Evolutionary conservation across 2,797 vertebrate genomes (phyloP).

Genomic region (Tokudaia tokunoshimensis): DNA sequence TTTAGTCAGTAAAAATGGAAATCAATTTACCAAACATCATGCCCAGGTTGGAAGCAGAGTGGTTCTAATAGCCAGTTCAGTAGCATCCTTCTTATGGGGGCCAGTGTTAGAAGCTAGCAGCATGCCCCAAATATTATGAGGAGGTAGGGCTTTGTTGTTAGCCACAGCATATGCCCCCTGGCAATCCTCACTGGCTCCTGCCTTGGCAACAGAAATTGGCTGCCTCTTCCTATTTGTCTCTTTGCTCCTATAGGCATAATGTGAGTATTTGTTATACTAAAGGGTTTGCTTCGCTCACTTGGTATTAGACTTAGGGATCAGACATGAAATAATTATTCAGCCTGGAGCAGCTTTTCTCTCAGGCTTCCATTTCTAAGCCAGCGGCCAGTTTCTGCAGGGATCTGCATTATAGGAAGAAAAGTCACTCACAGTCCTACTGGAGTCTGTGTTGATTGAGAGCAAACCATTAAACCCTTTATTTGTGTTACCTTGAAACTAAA

Average conservation of each 20-base stretch:
- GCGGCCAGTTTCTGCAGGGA: slow-evolving; percentile 46
- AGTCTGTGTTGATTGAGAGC: slow-evolving; percentile 19
- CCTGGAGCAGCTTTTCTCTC: slow-evolving; percentile 69
- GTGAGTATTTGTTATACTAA: slow-evolving; percentile 76
- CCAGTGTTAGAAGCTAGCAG: slow-evolving; percentile 30
- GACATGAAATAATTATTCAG: slow-evolving; percentile 67
- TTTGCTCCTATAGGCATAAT: slow-evolving; percentile 41
- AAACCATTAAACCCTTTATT: slow-evolving; percentile 30
- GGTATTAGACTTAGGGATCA: slow-evolving; percentile 75
- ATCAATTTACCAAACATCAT: slow-evolving; percentile 79
- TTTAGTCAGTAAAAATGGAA: slow-evolving; percentile 79
- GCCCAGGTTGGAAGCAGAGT: slow-evolving; percentile 64
- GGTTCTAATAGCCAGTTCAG: slow-evolving; percentile 55
- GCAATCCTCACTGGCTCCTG: slow-evolving; percentile 62
- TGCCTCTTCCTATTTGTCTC: slow-evolving; percentile 77
- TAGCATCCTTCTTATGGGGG: slow-evolving; percentile 41
- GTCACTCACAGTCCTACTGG: slow-evolving; percentile 1
- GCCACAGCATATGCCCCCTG: slow-evolving; percentile 34
- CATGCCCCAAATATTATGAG: rapidly evolving
- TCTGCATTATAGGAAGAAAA: slow-evolving; percentile 56
- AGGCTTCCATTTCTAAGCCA: slow-evolving; percentile 50
- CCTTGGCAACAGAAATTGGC: slow-evolving; percentile 61
- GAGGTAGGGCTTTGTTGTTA: slow-evolving; percentile 55
- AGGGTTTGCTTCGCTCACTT: slow-evolving; percentile 76
- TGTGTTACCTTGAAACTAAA: slow-evolving; percentile 43